Evolutionary conservation across 2,113 vertebrate genomes (phyloP).

Genomic region (Leptosomus discolor): DNA sequence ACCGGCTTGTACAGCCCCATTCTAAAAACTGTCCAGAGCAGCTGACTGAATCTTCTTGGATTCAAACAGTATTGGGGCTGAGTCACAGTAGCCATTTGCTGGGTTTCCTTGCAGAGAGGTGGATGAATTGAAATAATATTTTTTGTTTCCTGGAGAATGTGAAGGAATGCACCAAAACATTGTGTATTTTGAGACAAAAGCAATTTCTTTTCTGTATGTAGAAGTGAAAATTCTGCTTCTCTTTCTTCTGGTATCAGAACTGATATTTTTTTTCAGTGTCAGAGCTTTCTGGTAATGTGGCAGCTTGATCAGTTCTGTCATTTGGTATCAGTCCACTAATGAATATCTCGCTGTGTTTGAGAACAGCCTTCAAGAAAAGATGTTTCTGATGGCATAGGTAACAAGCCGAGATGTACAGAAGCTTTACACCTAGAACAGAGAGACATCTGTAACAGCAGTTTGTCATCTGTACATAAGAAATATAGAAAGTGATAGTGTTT

Average conservation of each 20-base stretch:
- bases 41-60: background rate
- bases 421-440: background rate
- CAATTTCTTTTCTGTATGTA: background rate
- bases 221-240: background rate
- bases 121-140: background rate
- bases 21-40: background rate
- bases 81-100: background rate
- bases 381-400: background rate
- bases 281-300: background rate
- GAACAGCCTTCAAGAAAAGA: background rate
- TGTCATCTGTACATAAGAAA: background rate
- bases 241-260: background rate
- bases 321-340: background rate
- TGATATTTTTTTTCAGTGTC: background rate
- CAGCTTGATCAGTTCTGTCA: background rate
- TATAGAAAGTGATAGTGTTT: background rate
- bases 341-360: background rate
- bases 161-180: background rate
- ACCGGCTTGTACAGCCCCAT: background rate
- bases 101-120: background rate
- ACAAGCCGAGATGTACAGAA: background rate
- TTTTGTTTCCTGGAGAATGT: background rate
- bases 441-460: background rate
- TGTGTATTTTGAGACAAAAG: background rate
- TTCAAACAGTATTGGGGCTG: background rate